Base-by-base conservation (phyloP, 2,888 invertebrate species). In the Ochlodes sylvanus region DNA sequence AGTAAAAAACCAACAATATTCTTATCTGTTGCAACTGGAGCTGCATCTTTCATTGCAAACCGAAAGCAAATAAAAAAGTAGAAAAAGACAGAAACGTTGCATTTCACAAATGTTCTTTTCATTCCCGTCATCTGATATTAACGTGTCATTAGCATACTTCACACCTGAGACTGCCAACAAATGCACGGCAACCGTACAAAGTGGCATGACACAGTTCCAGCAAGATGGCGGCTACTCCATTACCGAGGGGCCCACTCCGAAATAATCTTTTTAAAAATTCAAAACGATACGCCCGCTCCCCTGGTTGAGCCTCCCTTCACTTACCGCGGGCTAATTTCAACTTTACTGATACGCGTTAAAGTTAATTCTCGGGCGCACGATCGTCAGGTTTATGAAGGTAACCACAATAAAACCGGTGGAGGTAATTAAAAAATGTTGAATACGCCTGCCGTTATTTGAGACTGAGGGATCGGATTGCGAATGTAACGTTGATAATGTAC, bases 211-310 rank as follows among this genome's bases (percentile, higher is more conserved):
- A 84, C 77, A 84, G 80, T 84, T 85, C 56, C 7, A 32, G 41
- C 68, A 68, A 68, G 62, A 68, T 63, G 73, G 76, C 71, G 79
- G 78, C 82, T 77, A 55, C 84, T 84, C 84, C 83, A 86, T 88
- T 87, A 87, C 82, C 74, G 75, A 69, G 74, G 72, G 74, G 79
- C 63, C 68, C 83, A 81, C 83, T 83, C 83, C 78, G 82, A 85
- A 89, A 90, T 89, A 89, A 89, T 89, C 87, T 86, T 85, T 89
- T 90, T 85, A 88, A 90, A 89, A 88, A 91, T 91, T 90, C 86
- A 89, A 83, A 83, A 79, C 79, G 76, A 73, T 77, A 79, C 81
- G 79, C 81, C 77, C 79, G 61, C 61, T 67, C 70, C 70, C 68
- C 70, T 69, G 75, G 81, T 84, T 81, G 80, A 79, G 78, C 75